phyloP scores from a whole-genome alignment of 2,888 invertebrate genomes.

The Cheilosia vulpina region DNA sequence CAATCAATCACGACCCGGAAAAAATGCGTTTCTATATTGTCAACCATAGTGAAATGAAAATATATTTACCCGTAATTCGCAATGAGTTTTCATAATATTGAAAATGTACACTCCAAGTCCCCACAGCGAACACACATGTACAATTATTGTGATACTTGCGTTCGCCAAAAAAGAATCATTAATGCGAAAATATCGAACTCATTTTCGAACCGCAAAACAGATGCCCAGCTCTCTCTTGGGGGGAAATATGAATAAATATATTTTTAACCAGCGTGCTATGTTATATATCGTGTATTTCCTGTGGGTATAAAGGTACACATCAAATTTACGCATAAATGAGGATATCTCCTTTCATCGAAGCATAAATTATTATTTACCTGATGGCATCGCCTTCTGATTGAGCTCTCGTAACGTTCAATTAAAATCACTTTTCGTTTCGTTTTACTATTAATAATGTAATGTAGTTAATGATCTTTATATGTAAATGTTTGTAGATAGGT shows the following conservation, averaged over 20 bases:
- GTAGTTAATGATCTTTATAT: background rate
- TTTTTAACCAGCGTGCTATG: background rate
- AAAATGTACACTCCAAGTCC: slow-evolving; percentile 14
- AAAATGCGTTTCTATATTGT: background rate
- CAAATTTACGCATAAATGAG: slow-evolving; percentile 2
- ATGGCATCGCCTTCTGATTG: background rate
- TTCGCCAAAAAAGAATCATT: background rate
- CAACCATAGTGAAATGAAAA: background rate
- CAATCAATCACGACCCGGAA: background rate
- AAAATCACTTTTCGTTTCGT: background rate
- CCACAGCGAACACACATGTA: background rate
- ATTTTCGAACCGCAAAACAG: background rate
- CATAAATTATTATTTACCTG: slow-evolving; percentile 11
- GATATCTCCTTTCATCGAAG: background rate
- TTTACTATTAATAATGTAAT: background rate
- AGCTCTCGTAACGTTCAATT: background rate
- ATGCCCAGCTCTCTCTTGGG: background rate
- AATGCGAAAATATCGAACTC: slow-evolving; percentile 23
- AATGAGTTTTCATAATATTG: slow-evolving; percentile 8
- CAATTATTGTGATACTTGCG: background rate
- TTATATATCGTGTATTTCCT: background rate
- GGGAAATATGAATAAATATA: background rate
- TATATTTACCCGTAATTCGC: background rate
- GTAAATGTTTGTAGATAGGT: background rate
- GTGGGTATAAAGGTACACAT: background rate